These are phyloP conservation scores for Melanaphis sacchari DNA, from an alignment of 1,140 invertebrate genomes.

Conservation along the genomic window DNA sequence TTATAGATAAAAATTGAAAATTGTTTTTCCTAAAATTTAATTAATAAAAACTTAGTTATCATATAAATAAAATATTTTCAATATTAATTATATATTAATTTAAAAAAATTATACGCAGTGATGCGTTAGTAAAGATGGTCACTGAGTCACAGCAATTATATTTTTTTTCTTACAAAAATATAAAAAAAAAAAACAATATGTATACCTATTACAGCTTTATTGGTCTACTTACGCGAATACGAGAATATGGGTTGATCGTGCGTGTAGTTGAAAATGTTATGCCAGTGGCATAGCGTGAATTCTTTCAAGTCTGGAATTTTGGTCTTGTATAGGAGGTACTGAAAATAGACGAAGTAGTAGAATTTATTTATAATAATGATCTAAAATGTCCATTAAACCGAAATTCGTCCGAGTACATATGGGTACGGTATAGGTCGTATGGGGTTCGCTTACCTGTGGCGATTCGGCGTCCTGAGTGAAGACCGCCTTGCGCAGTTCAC, in stretches of 20 bases:
- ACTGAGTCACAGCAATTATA: background rate
- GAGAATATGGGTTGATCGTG: constrained; percentile 82
- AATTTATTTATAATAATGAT: no score
- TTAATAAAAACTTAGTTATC: no score
- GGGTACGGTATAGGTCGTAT: no score
- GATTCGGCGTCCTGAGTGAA: constrained; percentile 4
- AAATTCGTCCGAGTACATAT: no score
- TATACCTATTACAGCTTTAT: background rate
- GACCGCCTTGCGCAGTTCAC: constrained; percentile 25
- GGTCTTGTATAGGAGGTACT: constrained; percentile 73
- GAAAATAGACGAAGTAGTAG: background rate
- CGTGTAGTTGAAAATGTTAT: constrained; percentile 79
- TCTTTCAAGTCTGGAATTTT: constrained; percentile 77
- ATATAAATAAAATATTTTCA: background rate
- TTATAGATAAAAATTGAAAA: no score
- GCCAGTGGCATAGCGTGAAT: constrained; percentile 82
- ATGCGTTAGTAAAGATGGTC: no score
- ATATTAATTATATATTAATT: no score
- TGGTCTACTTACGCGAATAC: constrained; percentile 73
- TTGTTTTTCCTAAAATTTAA: no score
- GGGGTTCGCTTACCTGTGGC: constrained; percentile 11
- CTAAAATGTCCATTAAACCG: no score
- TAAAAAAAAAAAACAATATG: background rate
- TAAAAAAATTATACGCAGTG: background rate
- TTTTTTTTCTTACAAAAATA: background rate